Conservation (phyloP, 2,113 vertebrate species). For the Lophochroa leadbeateri region DNA sequence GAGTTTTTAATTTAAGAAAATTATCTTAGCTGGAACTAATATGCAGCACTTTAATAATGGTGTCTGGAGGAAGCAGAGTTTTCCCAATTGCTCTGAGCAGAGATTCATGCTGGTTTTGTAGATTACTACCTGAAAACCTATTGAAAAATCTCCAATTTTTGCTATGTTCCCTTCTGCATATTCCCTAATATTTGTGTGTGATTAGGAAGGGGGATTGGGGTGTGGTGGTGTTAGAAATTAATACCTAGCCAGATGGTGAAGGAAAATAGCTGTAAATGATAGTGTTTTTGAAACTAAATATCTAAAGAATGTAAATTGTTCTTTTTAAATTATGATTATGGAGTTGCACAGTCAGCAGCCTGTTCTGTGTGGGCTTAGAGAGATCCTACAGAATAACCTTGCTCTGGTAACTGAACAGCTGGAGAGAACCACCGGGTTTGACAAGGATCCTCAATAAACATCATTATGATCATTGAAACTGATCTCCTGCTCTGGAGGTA, state of each 20-base stretch:
- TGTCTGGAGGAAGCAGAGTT: not conserved
- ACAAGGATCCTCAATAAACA: not conserved
- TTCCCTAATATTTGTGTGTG: conserved; percentile 1
- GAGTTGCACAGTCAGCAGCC: not conserved
- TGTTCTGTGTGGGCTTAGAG: not conserved
- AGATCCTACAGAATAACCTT: not conserved
- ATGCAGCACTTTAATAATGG: conserved; percentile 44
- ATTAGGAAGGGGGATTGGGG: not conserved
- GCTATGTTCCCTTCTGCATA: not conserved
- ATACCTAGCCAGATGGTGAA: not conserved
- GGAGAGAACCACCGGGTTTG: not conserved
- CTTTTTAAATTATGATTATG: not conserved
- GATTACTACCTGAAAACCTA: not conserved
- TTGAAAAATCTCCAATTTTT: conserved; percentile 10
- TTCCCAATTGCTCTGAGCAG: not conserved
- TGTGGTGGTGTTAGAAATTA: not conserved
- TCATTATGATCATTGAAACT: not conserved
- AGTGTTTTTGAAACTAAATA: not conserved
- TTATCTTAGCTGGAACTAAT: conserved; percentile 63
- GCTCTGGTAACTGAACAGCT: not conserved
- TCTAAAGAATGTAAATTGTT: not conserved
- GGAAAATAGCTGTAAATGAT: conserved; percentile 15
- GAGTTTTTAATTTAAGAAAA: conserved; percentile 64
- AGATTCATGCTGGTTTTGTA: conserved; percentile 31
- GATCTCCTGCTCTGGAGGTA: not conserved